Percentiles rank a stretch among this genome's conserved stretches.
Conservation (phyloP, 2,113 vertebrate genomes). For the Cryptotis parvus region DNA sequence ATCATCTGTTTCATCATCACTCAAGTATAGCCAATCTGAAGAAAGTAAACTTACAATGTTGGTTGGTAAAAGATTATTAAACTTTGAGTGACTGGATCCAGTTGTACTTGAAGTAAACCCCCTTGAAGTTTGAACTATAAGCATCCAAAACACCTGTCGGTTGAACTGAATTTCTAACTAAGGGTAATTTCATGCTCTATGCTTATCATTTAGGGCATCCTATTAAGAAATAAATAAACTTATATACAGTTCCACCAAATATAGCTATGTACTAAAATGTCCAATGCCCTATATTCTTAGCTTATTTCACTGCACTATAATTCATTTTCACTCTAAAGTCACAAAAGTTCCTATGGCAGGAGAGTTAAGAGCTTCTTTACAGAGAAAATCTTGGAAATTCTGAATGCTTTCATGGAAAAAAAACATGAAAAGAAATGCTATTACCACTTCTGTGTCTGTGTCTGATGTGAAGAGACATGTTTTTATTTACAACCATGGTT, state of each 20-base stretch:
- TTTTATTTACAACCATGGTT: neutral
- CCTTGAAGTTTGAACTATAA: neutral
- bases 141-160: neutral
- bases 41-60: neutral
- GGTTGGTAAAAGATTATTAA: neutral
- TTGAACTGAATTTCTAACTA: neutral
- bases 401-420: neutral
- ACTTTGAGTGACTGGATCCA: neutral
- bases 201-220: neutral
- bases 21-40: neutral
- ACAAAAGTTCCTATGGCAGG: neutral
- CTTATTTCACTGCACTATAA: neutral
- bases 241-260: neutral
- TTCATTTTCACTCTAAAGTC: neutral
- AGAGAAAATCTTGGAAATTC: constrained; percentile 21
- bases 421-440: neutral
- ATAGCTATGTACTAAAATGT: neutral
- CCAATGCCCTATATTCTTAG: neutral
- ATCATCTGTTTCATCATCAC: too few relatives aligned
- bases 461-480: neutral
- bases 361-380: neutral
- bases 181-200: neutral
- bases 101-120: neutral
- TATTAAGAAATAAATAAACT: neutral
- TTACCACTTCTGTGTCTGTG: neutral